These are phyloP conservation scores for Atta texana DNA, from an alignment of 1,140 invertebrate species.

Conservation along the genomic window DNA sequence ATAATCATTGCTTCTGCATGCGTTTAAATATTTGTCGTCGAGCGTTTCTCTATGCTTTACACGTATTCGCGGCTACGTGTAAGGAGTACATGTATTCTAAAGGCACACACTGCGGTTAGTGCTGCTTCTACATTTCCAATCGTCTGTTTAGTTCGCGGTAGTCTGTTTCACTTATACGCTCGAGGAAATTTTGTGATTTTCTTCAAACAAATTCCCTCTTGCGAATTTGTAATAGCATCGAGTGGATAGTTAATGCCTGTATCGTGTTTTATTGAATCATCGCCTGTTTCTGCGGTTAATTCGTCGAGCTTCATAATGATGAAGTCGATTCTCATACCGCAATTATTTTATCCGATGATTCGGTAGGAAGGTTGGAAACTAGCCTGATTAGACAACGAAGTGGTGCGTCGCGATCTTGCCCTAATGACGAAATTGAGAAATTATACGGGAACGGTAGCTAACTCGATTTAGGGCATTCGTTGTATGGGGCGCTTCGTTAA, in stretches of 20 bases:
- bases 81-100: slow-evolving; percentile 54
- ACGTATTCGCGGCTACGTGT: slow-evolving; percentile 46
- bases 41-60: slow-evolving; percentile 60
- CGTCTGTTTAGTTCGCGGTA: slow-evolving; percentile 24
- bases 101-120: slow-evolving; percentile 32
- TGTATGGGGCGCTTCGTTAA: slow-evolving; percentile 72
- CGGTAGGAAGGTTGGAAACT: slow-evolving; percentile 3
- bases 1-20: slow-evolving; percentile 47
- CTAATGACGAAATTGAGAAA: slow-evolving; percentile 53
- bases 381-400: slow-evolving; percentile 34
- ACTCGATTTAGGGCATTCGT: slow-evolving; percentile 68
- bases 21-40: slow-evolving; percentile 55
- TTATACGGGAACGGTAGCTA: slow-evolving; percentile 47
- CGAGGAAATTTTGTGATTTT: slow-evolving; percentile 1
- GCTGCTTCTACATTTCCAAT: slow-evolving; percentile 40
- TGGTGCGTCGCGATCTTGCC: slow-evolving; percentile 33
- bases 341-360: slow-evolving; percentile 53
- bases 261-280: slow-evolving; percentile 10
- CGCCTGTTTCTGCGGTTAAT: background rate
- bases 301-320: slow-evolving; percentile 19
- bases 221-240: slow-evolving; percentile 8
- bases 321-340: background rate
- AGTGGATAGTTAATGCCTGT: background rate
- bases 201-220: background rate
- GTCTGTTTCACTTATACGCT: slow-evolving; percentile 36